Base-by-base conservation (phyloP, 2,888 invertebrate species). In the Pocota personata region DNA sequence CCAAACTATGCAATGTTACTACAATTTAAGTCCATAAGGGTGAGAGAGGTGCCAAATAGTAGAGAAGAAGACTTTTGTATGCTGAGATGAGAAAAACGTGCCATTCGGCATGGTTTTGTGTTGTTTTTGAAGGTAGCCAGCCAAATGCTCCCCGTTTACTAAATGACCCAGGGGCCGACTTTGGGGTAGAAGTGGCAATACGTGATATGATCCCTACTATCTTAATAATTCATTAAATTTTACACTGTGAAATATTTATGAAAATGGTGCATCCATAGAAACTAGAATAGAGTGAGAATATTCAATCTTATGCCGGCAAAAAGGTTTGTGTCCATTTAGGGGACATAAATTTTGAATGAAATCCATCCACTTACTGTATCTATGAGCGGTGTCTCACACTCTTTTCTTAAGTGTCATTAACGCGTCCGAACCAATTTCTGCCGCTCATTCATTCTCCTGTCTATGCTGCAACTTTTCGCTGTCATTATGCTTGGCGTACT, bases 191-290 rank as follows among this genome's bases (percentile, higher is more conserved):
- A 84, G 82, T 77, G 60, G 60, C 32, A 66, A 46, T 72, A 86
- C 82, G 86, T 86, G 82, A 72, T 82, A 72, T 67, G 40, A 86
- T 72, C 86, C 82, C 6, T 57, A n/a, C 40, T 58, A 16, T 66
- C 48, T 77, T 19, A 57, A 86, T 77, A 67, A 82, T 67, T 86
- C 50, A 80, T 80, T 55, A 64, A 80, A 37, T 66, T 86, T 75
- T 40, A 66, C 80, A 66, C 75, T 80, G 60, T 75, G 19, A 71
- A 76, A 80, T 80, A 86, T 86, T 66, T 58, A 76, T 52, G 40
- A 71, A 71, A 71, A 66, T 80, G 35, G 75, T 72, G 66, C 66
- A 80, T 58, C 48, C 43, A 60, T 16, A 52, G 35, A 3, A 57
- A 57, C 27, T 32, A 48, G 16, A 73, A 83, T 66, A 67, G 58